Base-by-base conservation (phyloP, 2,888 invertebrate genomes). In the Rhagonycha fulva region DNA sequence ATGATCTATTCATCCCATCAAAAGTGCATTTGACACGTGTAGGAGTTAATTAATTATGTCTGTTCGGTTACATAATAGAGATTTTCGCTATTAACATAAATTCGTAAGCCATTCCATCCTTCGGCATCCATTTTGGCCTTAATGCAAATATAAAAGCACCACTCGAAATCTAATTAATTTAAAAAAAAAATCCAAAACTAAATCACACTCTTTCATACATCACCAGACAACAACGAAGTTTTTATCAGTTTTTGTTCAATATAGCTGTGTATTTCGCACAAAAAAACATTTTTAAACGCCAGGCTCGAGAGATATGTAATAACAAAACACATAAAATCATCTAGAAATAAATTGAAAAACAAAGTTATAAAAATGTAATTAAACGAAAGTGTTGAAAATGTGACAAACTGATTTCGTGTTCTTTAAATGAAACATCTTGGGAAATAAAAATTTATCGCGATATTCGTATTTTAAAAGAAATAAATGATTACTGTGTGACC, bases 1-100 rank as follows among this genome's bases (percentile, higher is more conserved):
- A 74, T 63, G 74, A 74, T 70, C 60, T 70, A 19, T 26, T 63
- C 62, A 70, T 66, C 23, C 23, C n/a, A 66, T 66, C 63, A 66
- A 66, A 66, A 66, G 63, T 66, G 63, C 63, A 66, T 66, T 66
- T 66, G 63, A 66, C 63, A 66, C 63, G 63, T 66, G 63, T 66
- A 66, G 63, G 63, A 23, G 63, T 24, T 66, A 66, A 66, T 66
- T 66, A 66, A 66, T 66, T 26, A 24, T 14, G 23, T 66, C 63
- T 66, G 63, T 24, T 66, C 24, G n/a, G 19, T 66, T 24, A 26
- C 63, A 66, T 66, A 66, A 66, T 62, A 19, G 23, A 66, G 26
- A 66, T 23, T 24, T 66, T 66, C 63, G 12, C 63, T 12, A 66
- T 66, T 47, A 47, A 47, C 47, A 47, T 47, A 47, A 47, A 47